phyloP scores from a whole-genome alignment of 2,888 invertebrate species.

The Dicyrtomina minuta region DNA sequence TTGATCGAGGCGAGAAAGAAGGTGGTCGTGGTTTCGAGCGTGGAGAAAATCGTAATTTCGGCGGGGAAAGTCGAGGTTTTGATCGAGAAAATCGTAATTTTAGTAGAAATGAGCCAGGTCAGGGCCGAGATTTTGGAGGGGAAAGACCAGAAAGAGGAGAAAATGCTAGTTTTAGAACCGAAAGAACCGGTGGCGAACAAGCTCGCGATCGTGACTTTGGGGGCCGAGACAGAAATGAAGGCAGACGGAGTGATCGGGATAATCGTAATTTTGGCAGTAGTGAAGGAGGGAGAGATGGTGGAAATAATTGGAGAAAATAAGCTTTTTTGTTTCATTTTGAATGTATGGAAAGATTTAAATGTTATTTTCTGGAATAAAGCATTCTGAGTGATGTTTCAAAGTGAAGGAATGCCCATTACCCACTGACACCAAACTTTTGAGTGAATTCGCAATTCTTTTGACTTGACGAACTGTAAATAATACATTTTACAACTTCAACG shows the following conservation, averaged over 20 bases:
- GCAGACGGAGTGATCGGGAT: constrained; percentile 26
- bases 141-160: constrained; percentile 4
- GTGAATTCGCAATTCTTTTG: no score
- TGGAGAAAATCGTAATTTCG: constrained; percentile 29
- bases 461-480: no score
- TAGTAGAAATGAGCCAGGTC: no score
- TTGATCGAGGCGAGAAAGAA: constrained; percentile 40
- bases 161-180: constrained; percentile 20
- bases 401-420: no score
- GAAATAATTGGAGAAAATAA: constrained; percentile 2
- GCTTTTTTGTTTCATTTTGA: no score
- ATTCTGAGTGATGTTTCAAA: no score
- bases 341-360: constrained; percentile 11
- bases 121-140: constrained; percentile 19
- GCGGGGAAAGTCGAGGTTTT: no score
- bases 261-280: constrained; percentile 23
- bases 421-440: no score
- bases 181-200: neutral
- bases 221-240: constrained; percentile 23
- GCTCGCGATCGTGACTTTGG: constrained; percentile 24
- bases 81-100: constrained; percentile 29
- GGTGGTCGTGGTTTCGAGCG: constrained; percentile 7
- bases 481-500: no score
- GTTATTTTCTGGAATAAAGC: no score
- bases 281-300: constrained; percentile 10